Percentiles rank a stretch among this genome's conserved stretches.
These are phyloP conservation scores for Pherbina coryleti DNA, from an alignment of 2,888 invertebrate genomes.

Conservation along the genomic window DNA sequence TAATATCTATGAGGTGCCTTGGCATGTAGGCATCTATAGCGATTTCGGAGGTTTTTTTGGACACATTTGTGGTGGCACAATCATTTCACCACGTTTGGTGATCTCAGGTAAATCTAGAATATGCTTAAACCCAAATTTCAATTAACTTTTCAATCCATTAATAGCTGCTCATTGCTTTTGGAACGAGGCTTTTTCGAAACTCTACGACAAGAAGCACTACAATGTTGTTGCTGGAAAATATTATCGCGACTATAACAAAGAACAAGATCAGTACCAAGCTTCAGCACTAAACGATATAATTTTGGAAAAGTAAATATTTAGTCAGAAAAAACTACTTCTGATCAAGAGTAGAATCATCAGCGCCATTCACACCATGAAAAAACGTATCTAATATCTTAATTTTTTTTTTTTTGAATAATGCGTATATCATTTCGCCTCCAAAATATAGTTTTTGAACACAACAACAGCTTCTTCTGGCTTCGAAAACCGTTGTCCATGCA, in stretches of 20 bases:
- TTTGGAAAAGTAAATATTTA: slow-evolving; percentile 38
- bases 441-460: too few relatives aligned
- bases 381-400: too few relatives aligned
- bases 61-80: slow-evolving; percentile 50
- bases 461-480: too few relatives aligned
- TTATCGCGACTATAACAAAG: slow-evolving; percentile 36
- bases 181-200: slow-evolving; percentile 40
- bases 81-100: slow-evolving; percentile 46
- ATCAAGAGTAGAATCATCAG: too few relatives aligned
- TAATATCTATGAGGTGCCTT: slow-evolving; percentile 47
- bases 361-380: too few relatives aligned
- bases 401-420: too few relatives aligned
- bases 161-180: slow-evolving; percentile 55
- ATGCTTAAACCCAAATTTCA: not conserved
- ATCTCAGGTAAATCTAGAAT: slow-evolving; percentile 35
- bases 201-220: slow-evolving; percentile 35
- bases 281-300: slow-evolving; percentile 24
- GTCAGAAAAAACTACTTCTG: too few relatives aligned
- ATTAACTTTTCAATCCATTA: slow-evolving; percentile 3
- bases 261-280: not conserved
- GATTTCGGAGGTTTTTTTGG: not conserved
- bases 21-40: slow-evolving; percentile 49
- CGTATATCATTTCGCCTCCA: too few relatives aligned
- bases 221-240: slow-evolving; percentile 50
- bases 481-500: too few relatives aligned